These are phyloP conservation scores for Azorinus chamasolen DNA, from an alignment of 2,888 invertebrate species.

Conservation along the genomic window DNA sequence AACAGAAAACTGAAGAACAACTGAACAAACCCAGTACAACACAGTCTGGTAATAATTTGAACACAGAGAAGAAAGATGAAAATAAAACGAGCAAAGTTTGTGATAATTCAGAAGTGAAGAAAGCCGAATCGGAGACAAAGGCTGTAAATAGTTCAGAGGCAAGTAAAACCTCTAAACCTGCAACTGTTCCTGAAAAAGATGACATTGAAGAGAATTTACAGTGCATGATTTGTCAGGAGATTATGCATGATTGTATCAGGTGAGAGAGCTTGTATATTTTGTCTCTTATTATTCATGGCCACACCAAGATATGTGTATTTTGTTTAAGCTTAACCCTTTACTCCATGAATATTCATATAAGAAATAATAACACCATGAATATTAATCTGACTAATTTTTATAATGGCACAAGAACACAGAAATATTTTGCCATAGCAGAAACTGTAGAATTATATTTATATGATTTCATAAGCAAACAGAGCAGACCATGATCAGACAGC, in stretches of 20 bases:
- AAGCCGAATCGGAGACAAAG: neutral
- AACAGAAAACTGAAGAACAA: constrained; percentile 8
- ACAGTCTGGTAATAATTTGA: constrained; percentile 7
- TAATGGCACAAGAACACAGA: too few species aligned
- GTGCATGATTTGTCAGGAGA: constrained; percentile 85
- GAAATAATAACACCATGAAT: too few species aligned
- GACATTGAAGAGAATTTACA: constrained; percentile 81
- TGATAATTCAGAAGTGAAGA: neutral
- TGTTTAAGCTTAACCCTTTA: too few species aligned
- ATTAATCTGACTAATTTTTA: too few species aligned
- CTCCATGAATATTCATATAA: too few species aligned
- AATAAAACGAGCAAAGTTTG: neutral
- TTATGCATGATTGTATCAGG: constrained; percentile 86
- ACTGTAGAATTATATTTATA: too few species aligned
- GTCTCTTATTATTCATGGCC: neutral
- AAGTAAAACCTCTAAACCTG: constrained; percentile 10
- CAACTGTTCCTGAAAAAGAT: constrained; percentile 64
- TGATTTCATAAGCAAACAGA: too few species aligned
- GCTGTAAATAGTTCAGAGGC: neutral
- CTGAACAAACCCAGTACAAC: neutral
- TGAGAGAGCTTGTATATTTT: constrained; percentile 38
- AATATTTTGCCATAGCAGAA: too few species aligned
- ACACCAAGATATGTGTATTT: too few species aligned
- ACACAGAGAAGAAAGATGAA: neutral
- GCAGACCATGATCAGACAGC: too few species aligned